A percentile compares a stretch with the other conserved stretches of the same genome.
These are phyloP conservation scores for Drosophila eohydei DNA, from an alignment of 2,888 invertebrate genomes.

Conservation along the genomic window DNA sequence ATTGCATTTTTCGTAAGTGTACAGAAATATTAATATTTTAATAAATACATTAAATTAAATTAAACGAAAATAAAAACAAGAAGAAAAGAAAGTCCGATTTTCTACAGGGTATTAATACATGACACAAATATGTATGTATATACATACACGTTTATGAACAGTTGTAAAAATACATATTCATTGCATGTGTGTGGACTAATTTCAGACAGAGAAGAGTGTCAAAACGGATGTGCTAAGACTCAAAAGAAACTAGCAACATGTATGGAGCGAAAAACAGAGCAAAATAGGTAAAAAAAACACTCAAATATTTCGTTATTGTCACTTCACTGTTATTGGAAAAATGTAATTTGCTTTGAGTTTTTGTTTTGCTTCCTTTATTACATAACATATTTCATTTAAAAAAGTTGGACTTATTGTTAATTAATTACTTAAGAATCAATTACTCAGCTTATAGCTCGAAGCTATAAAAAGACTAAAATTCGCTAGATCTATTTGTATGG, in stretches of 20 bases:
- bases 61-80: too few relatives aligned
- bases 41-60: too few relatives aligned
- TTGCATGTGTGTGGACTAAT: too few relatives aligned
- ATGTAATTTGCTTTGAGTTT: background rate
- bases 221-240: background rate
- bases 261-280: background rate
- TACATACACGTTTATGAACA: too few relatives aligned
- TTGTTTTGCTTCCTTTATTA: background rate
- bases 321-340: background rate
- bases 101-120: too few relatives aligned
- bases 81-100: too few relatives aligned
- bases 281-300: background rate
- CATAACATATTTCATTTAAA: background rate
- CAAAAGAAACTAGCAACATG: background rate
- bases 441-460: background rate
- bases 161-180: too few relatives aligned
- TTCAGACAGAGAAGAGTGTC: background rate
- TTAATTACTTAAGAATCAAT: slow-evolving; percentile 4
- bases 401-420: background rate
- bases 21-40: too few relatives aligned
- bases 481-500: background rate
- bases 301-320: background rate
- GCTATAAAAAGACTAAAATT: background rate
- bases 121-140: too few relatives aligned
- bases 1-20: too few relatives aligned